Evolutionary conservation across 2,797 vertebrate species (phyloP), one percentile per base, ranked within the genome.

Genomic region (Gymnopithys bicolor): DNA sequence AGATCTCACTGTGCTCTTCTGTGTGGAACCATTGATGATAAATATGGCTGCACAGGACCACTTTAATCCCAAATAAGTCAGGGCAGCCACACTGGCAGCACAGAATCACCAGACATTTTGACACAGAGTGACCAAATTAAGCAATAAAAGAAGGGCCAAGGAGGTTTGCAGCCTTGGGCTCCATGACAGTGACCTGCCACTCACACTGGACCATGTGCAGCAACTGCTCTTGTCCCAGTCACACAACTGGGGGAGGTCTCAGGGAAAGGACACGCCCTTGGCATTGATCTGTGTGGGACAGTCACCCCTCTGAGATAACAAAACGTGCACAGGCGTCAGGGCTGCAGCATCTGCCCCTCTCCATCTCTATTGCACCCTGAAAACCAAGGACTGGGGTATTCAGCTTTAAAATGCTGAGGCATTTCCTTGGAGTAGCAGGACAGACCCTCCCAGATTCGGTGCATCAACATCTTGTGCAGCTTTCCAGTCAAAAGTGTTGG

Each of bases 11-110:
- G 17, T 94, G 41, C 32, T 76, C 15, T 73, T 92, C 86, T 93
- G 63, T 91, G 32, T 91, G 53, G 76, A 91, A 76, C 41, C 83
- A 85, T 64, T 89, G 87, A 91, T 83, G 78, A 89, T 77, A 93
- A 93, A 92, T 83, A 68, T n/a, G 81, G 33, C 64, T 74, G 46
- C 33, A 53, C 37, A 87, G 71, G 43, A 60, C 52, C 45, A 53
- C 49, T 91, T 85, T 89, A 85, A 74, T 74, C 56, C 68, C 49
- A 63, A 77, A n/a, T 85, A 77, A 85, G 84, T 90, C 46, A 53
- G 46, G 62, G 58, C 39, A 33, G 84, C 80, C 58, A 62, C 21
- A 37, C 11, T 3, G 22, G 58, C 52, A 87, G 46, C 37, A 56
- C 45, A 78, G 83, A 86, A 64, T 86, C 88, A 53, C 21, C 64